A percentile compares a stretch with the other conserved stretches of the same genome.
Conservation (phyloP, 2,113 vertebrate species). For the Cyanoramphus novaezelandiae region DNA sequence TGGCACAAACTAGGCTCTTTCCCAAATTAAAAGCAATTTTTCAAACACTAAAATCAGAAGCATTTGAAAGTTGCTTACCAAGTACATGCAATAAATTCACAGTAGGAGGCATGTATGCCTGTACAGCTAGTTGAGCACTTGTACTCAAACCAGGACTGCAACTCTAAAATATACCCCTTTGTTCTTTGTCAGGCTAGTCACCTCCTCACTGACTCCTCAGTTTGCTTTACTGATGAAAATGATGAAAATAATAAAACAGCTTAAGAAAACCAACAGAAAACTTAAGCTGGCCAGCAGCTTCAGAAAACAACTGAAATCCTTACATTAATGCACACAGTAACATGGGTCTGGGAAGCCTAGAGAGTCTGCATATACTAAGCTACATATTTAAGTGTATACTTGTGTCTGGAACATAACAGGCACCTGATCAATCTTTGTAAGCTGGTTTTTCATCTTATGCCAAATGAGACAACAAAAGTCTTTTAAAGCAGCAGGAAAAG, state of each 20-base stretch:
- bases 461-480: constrained; percentile 36
- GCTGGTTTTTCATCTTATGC: constrained; percentile 44
- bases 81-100: constrained; percentile 42
- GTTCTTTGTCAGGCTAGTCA: neutral
- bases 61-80: constrained; percentile 44
- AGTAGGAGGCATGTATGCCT: constrained; percentile 22
- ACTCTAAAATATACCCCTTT: neutral
- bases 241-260: neutral
- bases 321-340: neutral
- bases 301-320: constrained; percentile 13
- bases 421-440: constrained; percentile 45
- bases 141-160: neutral
- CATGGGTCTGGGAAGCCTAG: neutral
- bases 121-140: constrained; percentile 36
- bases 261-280: constrained; percentile 15
- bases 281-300: constrained; percentile 2
- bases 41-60: constrained; percentile 12
- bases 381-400: constrained; percentile 16
- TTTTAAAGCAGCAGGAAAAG: constrained; percentile 29
- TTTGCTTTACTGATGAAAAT: neutral
- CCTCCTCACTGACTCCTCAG: neutral
- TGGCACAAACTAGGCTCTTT: constrained; percentile 13
- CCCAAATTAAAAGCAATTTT: constrained; percentile 32
- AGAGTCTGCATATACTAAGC: constrained; percentile 21
- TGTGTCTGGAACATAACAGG: constrained; percentile 38